Conservation (phyloP, 2,113 vertebrate species). For the Sander vitreus region DNA sequence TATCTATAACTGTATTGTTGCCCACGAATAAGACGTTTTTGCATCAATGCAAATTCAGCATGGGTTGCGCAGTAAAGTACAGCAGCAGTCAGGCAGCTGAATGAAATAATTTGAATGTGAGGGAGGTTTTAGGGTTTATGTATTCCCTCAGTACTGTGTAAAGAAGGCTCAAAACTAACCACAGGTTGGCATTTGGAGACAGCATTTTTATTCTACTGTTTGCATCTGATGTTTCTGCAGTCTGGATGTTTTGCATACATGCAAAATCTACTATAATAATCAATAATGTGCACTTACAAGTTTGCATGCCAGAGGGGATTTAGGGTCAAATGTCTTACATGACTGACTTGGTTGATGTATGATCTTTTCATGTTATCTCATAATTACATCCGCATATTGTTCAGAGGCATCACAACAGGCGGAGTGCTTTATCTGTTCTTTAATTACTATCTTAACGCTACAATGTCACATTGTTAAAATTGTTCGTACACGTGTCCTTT, state of each 20-base stretch:
- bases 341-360: background rate
- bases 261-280: slow-evolving; percentile 27
- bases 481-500: background rate
- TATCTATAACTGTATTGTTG: slow-evolving; percentile 84
- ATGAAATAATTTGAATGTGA: slow-evolving; percentile 48
- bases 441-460: slow-evolving; percentile 15
- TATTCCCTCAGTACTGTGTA: background rate
- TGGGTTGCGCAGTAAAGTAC: background rate
- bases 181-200: slow-evolving; percentile 16
- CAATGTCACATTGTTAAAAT: slow-evolving; percentile 35
- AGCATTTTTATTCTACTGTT: background rate
- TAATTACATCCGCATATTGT: background rate
- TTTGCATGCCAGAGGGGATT: slow-evolving; percentile 29
- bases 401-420: background rate
- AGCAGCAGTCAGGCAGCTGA: slow-evolving; percentile 1
- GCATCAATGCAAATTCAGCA: slow-evolving; percentile 68
- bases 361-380: slow-evolving; percentile 14
- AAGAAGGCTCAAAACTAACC: slow-evolving; percentile 12
- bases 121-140: slow-evolving; percentile 9
- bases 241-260: slow-evolving; percentile 6
- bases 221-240: slow-evolving; percentile 17
- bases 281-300: background rate
- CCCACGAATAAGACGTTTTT: slow-evolving; percentile 76
- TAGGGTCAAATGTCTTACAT: slow-evolving; percentile 8
- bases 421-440: background rate